Conservation (phyloP, 2,888 invertebrate species). For the Lottia scabra region DNA sequence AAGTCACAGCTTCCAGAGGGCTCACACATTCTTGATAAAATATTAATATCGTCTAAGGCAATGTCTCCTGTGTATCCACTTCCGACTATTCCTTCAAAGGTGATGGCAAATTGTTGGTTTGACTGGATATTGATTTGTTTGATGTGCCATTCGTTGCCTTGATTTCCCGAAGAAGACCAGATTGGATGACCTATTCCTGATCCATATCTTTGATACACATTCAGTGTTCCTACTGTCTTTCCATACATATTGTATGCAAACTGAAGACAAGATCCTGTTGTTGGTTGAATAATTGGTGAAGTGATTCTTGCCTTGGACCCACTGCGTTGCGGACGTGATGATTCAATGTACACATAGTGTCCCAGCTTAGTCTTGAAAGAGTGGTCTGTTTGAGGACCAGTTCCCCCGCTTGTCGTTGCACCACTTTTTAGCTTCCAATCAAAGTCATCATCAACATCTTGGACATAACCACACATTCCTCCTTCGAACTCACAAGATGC, state of each 20-base stretch:
- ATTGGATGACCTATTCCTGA: slow-evolving; percentile 23
- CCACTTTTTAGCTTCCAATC: slow-evolving; percentile 52
- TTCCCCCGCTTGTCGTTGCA: slow-evolving; percentile 40
- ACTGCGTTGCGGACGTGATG: slow-evolving; percentile 43
- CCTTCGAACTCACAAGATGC: slow-evolving; percentile 57
- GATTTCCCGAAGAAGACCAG: slow-evolving; percentile 54
- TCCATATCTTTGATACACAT: slow-evolving; percentile 36
- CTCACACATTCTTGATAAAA: slow-evolving; percentile 47
- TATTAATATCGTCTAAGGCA: slow-evolving; percentile 61
- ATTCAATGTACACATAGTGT: slow-evolving; percentile 60
- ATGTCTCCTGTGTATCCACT: slow-evolving; percentile 51
- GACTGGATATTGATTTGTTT: slow-evolving; percentile 49
- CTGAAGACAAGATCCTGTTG: slow-evolving; percentile 52
- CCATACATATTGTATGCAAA: slow-evolving; percentile 67
- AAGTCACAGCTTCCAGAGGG: slow-evolving; percentile 59
- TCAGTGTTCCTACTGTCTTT: slow-evolving; percentile 50
- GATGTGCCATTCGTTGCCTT: slow-evolving; percentile 57
- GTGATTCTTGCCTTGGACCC: slow-evolving; percentile 56
- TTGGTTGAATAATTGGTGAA: slow-evolving; percentile 43
- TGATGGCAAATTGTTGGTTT: slow-evolving; percentile 41
- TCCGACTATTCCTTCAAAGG: slow-evolving; percentile 60
- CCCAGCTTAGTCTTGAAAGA: slow-evolving; percentile 55
- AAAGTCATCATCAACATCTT: slow-evolving; percentile 51
- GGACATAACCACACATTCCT: slow-evolving; percentile 54
- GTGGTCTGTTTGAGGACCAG: slow-evolving; percentile 61